These are phyloP conservation scores for Aurelia sp. DNA, from an alignment of 30 jellyfish, hydroid and myxozoan species.

Conservation along the genomic window DNA sequence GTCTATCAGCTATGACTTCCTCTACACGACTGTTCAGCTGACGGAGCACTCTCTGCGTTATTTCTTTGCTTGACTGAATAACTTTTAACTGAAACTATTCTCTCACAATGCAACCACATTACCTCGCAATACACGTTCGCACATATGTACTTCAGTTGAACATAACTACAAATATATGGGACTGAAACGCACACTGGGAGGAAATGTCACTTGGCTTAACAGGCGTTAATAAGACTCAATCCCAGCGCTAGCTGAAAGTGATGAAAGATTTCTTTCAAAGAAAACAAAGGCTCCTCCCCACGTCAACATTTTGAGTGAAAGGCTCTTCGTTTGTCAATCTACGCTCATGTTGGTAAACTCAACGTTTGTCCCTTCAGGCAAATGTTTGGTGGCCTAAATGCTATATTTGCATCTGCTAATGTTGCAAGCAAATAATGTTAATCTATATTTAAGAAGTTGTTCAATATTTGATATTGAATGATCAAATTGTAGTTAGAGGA, in stretches of 20 bases:
- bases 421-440: slow-evolving; percentile 6
- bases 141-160: slow-evolving; percentile 11
- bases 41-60: too few species aligned
- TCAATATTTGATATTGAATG: slow-evolving; percentile 16
- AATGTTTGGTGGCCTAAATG: slow-evolving; percentile 28
- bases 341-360: slow-evolving; percentile 7
- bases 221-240: slow-evolving; percentile 22
- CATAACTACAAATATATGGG: slow-evolving; percentile 15
- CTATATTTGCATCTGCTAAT: slow-evolving; percentile 16
- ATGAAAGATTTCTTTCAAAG: slow-evolving; percentile 35
- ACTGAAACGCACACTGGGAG: slow-evolving; percentile 24
- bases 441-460: neutral
- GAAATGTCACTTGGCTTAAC: slow-evolving; percentile 60
- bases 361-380: slow-evolving; percentile 41
- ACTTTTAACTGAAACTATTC: too few species aligned
- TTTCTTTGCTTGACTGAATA: too few species aligned
- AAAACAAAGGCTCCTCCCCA: slow-evolving; percentile 62
- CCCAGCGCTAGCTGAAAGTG: slow-evolving; percentile 12
- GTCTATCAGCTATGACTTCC: too few species aligned
- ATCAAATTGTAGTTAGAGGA: neutral
- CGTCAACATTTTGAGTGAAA: slow-evolving; percentile 63
- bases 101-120: too few species aligned
- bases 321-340: slow-evolving; percentile 49
- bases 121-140: neutral
- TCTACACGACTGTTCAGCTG: too few species aligned